Base-by-base conservation (phyloP, 2,797 vertebrate genomes). In the Myoxocephalus aenaeus region DNA sequence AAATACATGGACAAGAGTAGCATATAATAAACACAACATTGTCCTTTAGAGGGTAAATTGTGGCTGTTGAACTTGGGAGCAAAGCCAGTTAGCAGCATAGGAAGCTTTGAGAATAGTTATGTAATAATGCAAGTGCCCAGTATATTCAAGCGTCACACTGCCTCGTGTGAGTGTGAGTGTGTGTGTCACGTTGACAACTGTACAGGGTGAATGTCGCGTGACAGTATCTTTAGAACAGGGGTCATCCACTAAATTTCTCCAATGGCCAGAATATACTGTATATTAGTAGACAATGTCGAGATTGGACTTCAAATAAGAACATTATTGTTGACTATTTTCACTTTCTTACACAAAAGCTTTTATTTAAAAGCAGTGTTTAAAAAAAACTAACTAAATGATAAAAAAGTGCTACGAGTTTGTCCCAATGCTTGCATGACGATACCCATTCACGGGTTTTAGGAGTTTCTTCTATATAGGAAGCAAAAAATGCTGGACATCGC, bases 121-220 rank as follows among this genome's bases (percentile, higher is more conserved):
- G 32, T 15, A 57, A 50, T 13, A 5, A 17, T 32, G 22, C 27
- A 53, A 22, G 34, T 48, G 53, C 10, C 27, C 13, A 25, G 7
- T 27, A 25, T 22, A 13, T 54, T 18, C 65, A 42, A 57, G n/a
- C 7, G 71, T 77, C 57, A 69, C 70, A 59, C 7, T 32, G 42
- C 32, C 11, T n/a, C 32, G 6, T 72, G 56, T 40, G 20, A 22
- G 42, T 44, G 42, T 46, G 44, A 17, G 44, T 46, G 44, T 65
- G 58, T 81, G 27, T 25, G 57, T 36, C 58, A 68, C 65, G 22
- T 7, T 0, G 11, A 68, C 65, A 38, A 8, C 65, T 57, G 38
- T 53, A 38, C 75, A 76, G 70, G 27, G 63, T 68, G 73, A 83
- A 20, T 22, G 44, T 85, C 82, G 73, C 68, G 68, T 74, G 88